These are phyloP conservation scores for Siniperca obscura DNA, from an alignment of 2,797 vertebrate species.

Conservation along the genomic window DNA sequence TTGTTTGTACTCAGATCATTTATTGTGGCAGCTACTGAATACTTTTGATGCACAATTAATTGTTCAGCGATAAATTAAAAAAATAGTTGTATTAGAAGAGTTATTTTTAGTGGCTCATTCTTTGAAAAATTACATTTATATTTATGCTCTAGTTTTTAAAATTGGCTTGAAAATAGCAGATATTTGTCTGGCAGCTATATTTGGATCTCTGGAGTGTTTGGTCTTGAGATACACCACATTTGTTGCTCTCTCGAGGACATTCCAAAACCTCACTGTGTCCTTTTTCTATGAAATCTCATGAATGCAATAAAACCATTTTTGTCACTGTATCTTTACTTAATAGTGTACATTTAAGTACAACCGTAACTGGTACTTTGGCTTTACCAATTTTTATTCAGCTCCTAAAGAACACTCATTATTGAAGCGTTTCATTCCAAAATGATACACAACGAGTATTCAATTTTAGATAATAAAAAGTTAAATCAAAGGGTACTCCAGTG, in stretches of 20 bases:
- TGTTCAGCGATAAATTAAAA: not conserved
- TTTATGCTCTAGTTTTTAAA: conserved; percentile 39
- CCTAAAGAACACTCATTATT: not conserved
- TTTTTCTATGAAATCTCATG: conserved; percentile 42
- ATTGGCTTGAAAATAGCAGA: conserved; percentile 14
- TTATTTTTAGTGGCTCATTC: conserved; percentile 11
- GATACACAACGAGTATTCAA: not conserved
- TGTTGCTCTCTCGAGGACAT: conserved; percentile 35
- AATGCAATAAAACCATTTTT: conserved; percentile 59
- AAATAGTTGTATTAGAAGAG: not conserved
- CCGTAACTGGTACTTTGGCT: not conserved
- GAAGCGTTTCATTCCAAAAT: conserved; percentile 25
- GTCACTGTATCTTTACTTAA: conserved; percentile 8
- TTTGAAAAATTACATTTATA: conserved; percentile 40
- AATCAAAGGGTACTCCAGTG: not conserved
- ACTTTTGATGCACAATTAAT: conserved; percentile 39
- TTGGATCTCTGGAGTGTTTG: conserved; percentile 20
- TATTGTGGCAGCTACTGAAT: conserved; percentile 67
- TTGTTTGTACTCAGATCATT: conserved; percentile 44
- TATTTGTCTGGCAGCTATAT: conserved; percentile 60
- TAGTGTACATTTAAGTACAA: not conserved
- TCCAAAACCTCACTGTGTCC: conserved; percentile 45
- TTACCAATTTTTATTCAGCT: not conserved
- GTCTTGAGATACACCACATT: not conserved
- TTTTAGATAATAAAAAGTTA: not conserved